Base-by-base conservation (phyloP, 2,797 vertebrate species). In the Melanotaenia boesemani region DNA sequence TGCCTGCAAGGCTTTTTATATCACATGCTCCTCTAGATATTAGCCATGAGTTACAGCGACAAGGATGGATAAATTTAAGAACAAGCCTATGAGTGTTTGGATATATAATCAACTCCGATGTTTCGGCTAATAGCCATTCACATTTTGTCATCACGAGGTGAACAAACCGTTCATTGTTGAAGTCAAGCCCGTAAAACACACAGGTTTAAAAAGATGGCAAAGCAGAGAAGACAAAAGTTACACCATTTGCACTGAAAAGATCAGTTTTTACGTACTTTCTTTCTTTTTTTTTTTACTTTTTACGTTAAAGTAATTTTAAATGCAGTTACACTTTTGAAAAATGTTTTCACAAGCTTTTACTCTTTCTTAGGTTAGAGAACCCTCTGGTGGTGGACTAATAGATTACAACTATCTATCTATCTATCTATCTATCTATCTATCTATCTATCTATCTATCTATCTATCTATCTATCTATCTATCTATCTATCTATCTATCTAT, bases 351-450 rank as follows among this genome's bases (percentile, higher is more conserved):
- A 11, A 26, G n/a, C 16, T 20, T 52, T 62, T 6, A 34, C 11
- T 4, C 7, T 13, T 20, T 72, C 1, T 82, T 50, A 37, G 59
- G 10, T 54, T 76, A 60, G 72, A 72, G 73, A 5, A 78, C 0
- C 82, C 68, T 76, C 91, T 89, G 18, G 62, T 79, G 90, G 84
- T 69, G 1, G 11, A 48, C 0, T 26, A 0, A 16, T 1, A 64
- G 2, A 83, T 52, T 76, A 79, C 83, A 86, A 30, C 30, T 36
- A 36, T 60, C 57, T 28, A 50, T 48, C 57, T 50, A 59, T 69
- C 57, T 54, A 62, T 56, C 61, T 64, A 34, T 58, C 70, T 59
- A 50, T 73, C 55, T 65, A 57, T 64, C 36, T 63, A 55, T 72
- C 66, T 61, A 39, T 70, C 67, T 61, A 52, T 70, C 67, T 61